Base-by-base conservation (phyloP, 2,797 vertebrate species). In the Silurus aristotelis region DNA sequence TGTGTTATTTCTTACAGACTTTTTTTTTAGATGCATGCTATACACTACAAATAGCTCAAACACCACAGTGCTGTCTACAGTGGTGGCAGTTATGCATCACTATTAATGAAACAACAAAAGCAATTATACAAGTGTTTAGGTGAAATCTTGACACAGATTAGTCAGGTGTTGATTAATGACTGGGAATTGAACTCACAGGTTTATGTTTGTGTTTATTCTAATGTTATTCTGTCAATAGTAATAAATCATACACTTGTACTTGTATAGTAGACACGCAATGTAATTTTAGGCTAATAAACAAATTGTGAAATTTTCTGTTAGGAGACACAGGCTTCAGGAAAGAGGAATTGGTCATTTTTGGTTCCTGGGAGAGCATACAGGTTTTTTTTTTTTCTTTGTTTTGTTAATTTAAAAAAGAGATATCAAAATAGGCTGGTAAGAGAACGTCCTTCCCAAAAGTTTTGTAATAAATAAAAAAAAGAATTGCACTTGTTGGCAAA, bases 141-240 rank as follows among this genome's bases (percentile, higher is more conserved):
- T 61, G 56, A 38, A 60, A 61, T 43, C 31, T 78, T 61, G 20
- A 78, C 61, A 43, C 19, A 61, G 56, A 63, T 79, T 79, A 79
- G 31, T 43, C 58, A 56, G 72, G 55, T 27, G 25, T 55, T 55
- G 14, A 75, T 56, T 27, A 75, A 27, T 6, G 10, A 43, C 10
- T 61, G 12, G 27, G 31, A 78, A 78, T 61, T 43, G 13, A 38
- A 46, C 22, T 61, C 31, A 46, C 56, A 38, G 27, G 9, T 14
- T 61, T 19, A 27, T 61, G n/a, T 38, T 22, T 38, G 9, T 8
- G 9, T 6, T 38, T 10, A 3, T 4, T 56, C 52, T 56, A 52
- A 38, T 19, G 27, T 67, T 70, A 31, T 38, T 8, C 3, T 70
- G 43, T 70, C 67, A 19, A 43, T 19, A 38, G 17, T 19, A 70